phyloP scores from a whole-genome alignment of 2,888 invertebrate genomes.

The Harmothoe impar region DNA sequence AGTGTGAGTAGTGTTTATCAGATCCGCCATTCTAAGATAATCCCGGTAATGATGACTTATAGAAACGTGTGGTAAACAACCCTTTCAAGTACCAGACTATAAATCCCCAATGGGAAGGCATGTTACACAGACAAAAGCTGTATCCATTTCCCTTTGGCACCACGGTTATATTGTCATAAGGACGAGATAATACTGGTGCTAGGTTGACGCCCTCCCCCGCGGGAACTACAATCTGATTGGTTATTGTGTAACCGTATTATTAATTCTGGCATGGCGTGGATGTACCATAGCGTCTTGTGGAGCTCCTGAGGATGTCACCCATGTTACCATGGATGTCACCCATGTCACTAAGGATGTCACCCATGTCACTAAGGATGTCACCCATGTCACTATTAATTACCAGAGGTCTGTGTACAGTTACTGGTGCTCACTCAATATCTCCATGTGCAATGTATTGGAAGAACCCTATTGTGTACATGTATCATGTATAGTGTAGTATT shows the following conservation, averaged over 20 bases:
- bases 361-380: not conserved
- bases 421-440: constrained; percentile 28
- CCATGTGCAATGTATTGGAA: not conserved
- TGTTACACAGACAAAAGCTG: no score
- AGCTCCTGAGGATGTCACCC: not conserved
- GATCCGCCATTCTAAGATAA: no score
- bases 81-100: no score
- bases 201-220: not conserved
- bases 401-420: not conserved
- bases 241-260: not conserved
- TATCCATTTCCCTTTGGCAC: not conserved
- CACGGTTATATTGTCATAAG: constrained; percentile 28
- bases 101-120: no score
- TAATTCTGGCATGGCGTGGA: not conserved
- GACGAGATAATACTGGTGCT: constrained; percentile 35
- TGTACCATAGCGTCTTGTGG: no score
- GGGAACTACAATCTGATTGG: not conserved
- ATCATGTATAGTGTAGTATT: constrained; percentile 26
- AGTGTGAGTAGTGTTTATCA: no score
- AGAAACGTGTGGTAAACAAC: no score
- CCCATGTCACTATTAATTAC: not conserved
- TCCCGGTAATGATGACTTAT: no score
- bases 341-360: not conserved
- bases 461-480: not conserved
- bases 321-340: not conserved